A percentile compares a stretch with the other conserved stretches of the same genome.
Evolutionary conservation across 2,888 invertebrate species (phyloP).

Genomic region (Euplexia lucipara): DNA sequence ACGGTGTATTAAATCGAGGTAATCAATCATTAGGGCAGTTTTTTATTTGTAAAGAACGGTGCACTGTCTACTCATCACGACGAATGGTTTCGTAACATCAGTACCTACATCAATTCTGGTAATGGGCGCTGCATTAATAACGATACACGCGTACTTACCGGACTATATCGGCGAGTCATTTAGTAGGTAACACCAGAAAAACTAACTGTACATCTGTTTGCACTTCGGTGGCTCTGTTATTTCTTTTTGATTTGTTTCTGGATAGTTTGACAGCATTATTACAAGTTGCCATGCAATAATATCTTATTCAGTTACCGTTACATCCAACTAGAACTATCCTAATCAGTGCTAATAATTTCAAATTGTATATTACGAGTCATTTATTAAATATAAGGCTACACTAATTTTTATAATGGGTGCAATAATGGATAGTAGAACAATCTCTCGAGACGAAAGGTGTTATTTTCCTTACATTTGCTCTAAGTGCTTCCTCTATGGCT

Average conservation of each 20-base stretch:
- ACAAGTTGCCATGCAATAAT: constrained; percentile 64
- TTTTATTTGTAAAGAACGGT: constrained; percentile 62
- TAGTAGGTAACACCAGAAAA: constrained; percentile 76
- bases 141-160: constrained; percentile 74
- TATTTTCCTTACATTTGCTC: constrained; percentile 86
- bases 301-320: constrained; percentile 65
- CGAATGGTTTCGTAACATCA: constrained; percentile 65
- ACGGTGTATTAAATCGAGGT: constrained; percentile 54
- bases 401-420: constrained; percentile 80
- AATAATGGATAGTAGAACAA: constrained; percentile 83
- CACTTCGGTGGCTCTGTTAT: constrained; percentile 84
- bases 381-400: constrained; percentile 70
- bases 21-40: constrained; percentile 63
- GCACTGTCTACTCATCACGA: constrained; percentile 49
- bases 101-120: constrained; percentile 77
- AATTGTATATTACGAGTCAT: constrained; percentile 49
- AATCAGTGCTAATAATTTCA: constrained; percentile 60
- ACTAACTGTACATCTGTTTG: constrained; percentile 84
- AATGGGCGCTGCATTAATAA: constrained; percentile 75
- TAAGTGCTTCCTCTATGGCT: constrained; percentile 88
- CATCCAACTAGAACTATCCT: constrained; percentile 51
- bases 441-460: constrained; percentile 79
- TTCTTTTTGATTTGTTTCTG: constrained; percentile 69
- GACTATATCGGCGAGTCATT: constrained; percentile 76
- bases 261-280: constrained; percentile 76